These are phyloP conservation scores for Fabriciana adippe DNA, from an alignment of 2,888 invertebrate species.

Conservation along the genomic window DNA sequence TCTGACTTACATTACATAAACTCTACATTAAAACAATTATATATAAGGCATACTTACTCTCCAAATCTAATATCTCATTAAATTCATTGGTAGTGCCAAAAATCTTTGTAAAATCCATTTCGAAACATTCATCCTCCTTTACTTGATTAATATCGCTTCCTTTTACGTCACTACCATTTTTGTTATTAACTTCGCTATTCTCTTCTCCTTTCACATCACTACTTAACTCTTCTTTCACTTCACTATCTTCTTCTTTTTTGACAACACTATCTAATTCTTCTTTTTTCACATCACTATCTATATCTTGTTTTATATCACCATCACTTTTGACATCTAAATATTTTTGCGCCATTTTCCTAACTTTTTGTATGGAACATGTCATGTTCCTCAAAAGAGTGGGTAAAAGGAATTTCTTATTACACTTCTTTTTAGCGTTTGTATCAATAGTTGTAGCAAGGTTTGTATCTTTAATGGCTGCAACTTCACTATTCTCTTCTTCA, in stretches of 20 bases:
- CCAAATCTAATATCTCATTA: slow-evolving; percentile 63
- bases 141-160: slow-evolving; percentile 7
- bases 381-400: slow-evolving; percentile 53
- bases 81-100: slow-evolving; percentile 69
- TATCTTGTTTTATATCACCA: background rate
- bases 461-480: slow-evolving; percentile 3
- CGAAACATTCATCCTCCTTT: slow-evolving; percentile 26
- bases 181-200: background rate
- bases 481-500: slow-evolving; percentile 36
- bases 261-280: background rate
- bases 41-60: slow-evolving; percentile 57
- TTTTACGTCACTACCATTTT: no score
- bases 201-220: slow-evolving; percentile 19
- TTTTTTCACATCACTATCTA: background rate
- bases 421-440: slow-evolving; percentile 38
- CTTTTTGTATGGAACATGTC: slow-evolving; percentile 37
- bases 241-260: background rate
- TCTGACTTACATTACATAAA: no score
- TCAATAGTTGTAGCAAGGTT: slow-evolving; percentile 45
- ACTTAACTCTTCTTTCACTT: background rate
- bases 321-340: slow-evolving; percentile 36
- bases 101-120: slow-evolving; percentile 56
- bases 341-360: slow-evolving; percentile 50
- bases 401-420: slow-evolving; percentile 55
- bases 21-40: background rate